Conservation (phyloP, 2,888 invertebrate species). For the Conops quadrifasciatus region DNA sequence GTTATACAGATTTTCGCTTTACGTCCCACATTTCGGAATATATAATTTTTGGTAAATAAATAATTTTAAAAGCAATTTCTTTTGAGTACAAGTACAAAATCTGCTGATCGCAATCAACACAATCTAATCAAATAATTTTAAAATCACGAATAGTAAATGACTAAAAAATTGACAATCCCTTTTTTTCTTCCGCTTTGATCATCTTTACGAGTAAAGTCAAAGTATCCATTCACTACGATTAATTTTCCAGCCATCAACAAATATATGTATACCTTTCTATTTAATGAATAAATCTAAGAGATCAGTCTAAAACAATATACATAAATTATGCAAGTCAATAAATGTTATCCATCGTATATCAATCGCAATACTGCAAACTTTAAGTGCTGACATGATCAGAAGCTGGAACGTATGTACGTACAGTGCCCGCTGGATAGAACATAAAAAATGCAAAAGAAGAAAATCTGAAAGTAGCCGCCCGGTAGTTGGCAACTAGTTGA, state of each 20-base stretch:
- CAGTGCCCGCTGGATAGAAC: background rate
- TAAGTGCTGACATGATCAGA: conserved; percentile 22
- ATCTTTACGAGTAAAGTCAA: background rate
- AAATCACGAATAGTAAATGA: no score
- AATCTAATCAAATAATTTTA: no score
- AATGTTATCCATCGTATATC: conserved; percentile 14
- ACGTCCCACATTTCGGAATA: no score
- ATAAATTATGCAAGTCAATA: conserved; percentile 7
- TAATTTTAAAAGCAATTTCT: no score
- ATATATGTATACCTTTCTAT: conserved; percentile 1
- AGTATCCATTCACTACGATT: background rate
- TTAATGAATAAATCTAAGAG: conserved; percentile 5
- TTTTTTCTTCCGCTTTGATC: background rate
- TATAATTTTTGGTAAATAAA: no score
- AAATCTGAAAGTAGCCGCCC: conserved; percentile 3
- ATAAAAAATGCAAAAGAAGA: background rate
- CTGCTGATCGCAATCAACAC: no score
- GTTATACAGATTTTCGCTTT: no score
- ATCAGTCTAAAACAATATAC: background rate
- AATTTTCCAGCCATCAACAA: background rate
- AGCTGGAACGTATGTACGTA: conserved; percentile 10
- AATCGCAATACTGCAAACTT: background rate
- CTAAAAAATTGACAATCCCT: no score
- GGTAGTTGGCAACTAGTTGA: background rate
- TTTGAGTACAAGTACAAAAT: no score